These are phyloP conservation scores for Sigmodon hispidus DNA, from an alignment of 2,113 vertebrate species.

Conservation along the genomic window DNA sequence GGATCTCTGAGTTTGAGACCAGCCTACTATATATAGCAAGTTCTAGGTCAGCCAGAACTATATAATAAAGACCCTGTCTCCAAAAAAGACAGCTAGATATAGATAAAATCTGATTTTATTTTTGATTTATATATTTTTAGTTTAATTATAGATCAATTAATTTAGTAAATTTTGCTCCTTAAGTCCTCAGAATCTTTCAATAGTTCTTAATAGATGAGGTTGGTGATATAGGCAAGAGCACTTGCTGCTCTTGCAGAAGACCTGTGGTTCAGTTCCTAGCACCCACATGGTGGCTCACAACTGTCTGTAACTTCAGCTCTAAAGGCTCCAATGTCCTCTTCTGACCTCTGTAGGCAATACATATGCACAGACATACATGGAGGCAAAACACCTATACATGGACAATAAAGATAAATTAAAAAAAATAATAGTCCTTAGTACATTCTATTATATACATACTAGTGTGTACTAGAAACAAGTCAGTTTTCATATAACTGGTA, in stretches of 20 bases:
- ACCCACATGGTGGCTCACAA: neutral
- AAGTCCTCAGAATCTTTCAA: conserved; percentile 51
- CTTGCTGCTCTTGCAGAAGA: neutral
- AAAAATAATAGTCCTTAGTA: conserved; percentile 13
- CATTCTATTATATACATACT: conserved; percentile 17
- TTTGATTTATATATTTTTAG: conserved; percentile 26
- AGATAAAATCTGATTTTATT: conserved; percentile 21
- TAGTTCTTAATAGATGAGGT: conserved; percentile 20
- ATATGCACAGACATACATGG: neutral
- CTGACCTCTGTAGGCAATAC: neutral
- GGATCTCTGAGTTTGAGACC: neutral
- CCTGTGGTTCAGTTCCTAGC: neutral
- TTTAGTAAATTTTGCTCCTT: conserved; percentile 37
- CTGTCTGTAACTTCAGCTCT: neutral
- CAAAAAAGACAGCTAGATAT: neutral
- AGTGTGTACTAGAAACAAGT: conserved; percentile 32
- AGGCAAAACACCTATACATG: neutral
- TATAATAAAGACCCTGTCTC: neutral
- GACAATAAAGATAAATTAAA: neutral
- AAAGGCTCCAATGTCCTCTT: neutral
- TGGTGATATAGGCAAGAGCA: neutral
- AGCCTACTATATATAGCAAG: neutral
- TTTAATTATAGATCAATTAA: conserved; percentile 53
- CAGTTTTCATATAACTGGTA: conserved; percentile 3
- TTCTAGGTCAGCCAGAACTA: neutral